Conservation (phyloP, 1,140 invertebrate genomes). For the Hylyphantes graminicola region DNA sequence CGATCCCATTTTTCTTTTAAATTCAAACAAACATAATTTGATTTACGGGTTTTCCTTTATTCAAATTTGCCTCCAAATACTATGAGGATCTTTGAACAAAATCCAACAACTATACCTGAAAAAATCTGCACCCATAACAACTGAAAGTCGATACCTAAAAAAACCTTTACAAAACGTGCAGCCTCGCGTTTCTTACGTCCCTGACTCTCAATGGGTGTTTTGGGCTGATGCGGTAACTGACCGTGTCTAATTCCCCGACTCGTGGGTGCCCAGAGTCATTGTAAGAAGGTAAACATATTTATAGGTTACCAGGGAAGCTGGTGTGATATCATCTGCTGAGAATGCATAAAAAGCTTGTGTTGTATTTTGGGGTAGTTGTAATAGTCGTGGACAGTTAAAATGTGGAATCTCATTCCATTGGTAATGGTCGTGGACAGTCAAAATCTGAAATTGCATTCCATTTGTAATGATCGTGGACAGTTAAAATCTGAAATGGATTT, state of each 20-base stretch:
- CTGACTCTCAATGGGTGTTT: constrained; percentile 4
- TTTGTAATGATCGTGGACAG: too few relatives aligned
- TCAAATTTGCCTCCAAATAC: background rate
- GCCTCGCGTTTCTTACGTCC: background rate
- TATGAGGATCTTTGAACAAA: background rate
- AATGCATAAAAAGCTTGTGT: too few relatives aligned
- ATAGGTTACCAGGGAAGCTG: too few relatives aligned
- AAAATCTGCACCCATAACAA: background rate
- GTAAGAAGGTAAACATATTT: background rate
- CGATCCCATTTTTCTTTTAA: too few relatives aligned
- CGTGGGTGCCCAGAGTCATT: background rate
- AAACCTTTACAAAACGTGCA: background rate
- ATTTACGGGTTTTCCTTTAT: background rate
- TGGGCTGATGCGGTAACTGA: constrained; percentile 21
- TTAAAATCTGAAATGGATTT: too few relatives aligned
- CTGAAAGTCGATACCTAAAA: background rate
- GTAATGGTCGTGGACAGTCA: too few relatives aligned
- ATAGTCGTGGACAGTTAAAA: too few relatives aligned
- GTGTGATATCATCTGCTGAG: too few relatives aligned
- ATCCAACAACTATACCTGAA: background rate
- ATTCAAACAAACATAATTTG: background rate
- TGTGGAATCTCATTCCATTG: too few relatives aligned
- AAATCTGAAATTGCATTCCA: too few relatives aligned
- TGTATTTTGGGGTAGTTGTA: too few relatives aligned
- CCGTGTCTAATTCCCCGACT: constrained; percentile 9